Percentiles rank a stretch among this genome's conserved stretches.
phyloP scores from a whole-genome alignment of 2,888 invertebrate species.

The Choristoneura rosaceana region DNA sequence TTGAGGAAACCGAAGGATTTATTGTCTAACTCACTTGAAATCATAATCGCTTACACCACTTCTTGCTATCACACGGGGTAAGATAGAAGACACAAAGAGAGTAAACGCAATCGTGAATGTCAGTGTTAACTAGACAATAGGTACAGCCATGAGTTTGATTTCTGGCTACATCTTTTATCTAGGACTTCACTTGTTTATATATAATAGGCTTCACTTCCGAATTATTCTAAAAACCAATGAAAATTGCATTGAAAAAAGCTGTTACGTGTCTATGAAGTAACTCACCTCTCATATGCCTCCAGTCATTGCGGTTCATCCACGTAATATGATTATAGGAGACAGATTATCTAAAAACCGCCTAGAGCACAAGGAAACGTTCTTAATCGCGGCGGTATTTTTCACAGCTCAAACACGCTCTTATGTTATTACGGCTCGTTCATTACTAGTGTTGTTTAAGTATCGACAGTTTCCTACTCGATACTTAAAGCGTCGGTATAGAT shows the following conservation, averaged over 20 bases:
- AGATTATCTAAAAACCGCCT: slow-evolving; percentile 41
- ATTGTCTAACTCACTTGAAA: too few species aligned
- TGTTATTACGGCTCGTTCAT: slow-evolving; percentile 43
- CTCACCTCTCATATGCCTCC: slow-evolving; percentile 20
- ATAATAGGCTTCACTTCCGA: not conserved
- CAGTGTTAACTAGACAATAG: too few species aligned
- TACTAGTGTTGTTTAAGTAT: not conserved
- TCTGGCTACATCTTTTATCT: too few species aligned
- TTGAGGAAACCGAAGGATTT: too few species aligned
- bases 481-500: not conserved
- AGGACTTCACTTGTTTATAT: too few species aligned
- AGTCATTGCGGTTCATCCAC: slow-evolving; percentile 27
- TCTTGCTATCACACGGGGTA: too few species aligned
- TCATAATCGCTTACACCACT: too few species aligned
- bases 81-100: too few species aligned
- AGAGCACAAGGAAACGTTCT: slow-evolving; percentile 43
- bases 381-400: slow-evolving; percentile 47
- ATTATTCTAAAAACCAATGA: not conserved
- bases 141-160: too few species aligned
- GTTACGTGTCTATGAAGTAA: slow-evolving; percentile 12
- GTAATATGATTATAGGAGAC: slow-evolving; percentile 37
- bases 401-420: slow-evolving; percentile 34
- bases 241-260: not conserved
- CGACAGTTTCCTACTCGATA: not conserved
- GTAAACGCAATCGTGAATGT: too few species aligned